These are phyloP conservation scores for Leptinotarsa lineolata DNA, from an alignment of 1,140 invertebrate genomes.

Conservation along the genomic window DNA sequence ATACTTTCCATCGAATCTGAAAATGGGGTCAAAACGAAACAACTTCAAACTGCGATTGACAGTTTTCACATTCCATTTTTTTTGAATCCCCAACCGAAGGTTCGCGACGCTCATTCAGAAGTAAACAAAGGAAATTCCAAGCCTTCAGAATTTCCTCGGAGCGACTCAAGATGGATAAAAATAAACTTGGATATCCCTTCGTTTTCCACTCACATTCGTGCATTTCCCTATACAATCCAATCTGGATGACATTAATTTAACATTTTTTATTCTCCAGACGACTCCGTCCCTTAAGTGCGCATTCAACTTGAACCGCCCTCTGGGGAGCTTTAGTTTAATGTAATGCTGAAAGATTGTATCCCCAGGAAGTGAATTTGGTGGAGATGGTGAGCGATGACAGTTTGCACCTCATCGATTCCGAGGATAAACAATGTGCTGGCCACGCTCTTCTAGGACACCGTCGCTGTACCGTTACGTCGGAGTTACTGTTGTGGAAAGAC, in stretches of 20 bases:
- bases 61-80: no score
- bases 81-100: no score
- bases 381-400: constrained; percentile 12
- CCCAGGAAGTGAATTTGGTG: constrained; percentile 16
- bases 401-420: constrained; percentile 19
- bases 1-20: no score
- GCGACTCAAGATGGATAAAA: background rate
- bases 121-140: no score
- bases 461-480: no score
- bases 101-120: no score
- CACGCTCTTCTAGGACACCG: background rate
- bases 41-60: no score
- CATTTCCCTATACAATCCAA: constrained; percentile 7
- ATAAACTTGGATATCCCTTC: background rate
- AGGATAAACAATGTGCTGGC: constrained; percentile 17
- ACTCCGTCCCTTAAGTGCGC: background rate
- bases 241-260: constrained; percentile 15
- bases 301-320: constrained; percentile 16
- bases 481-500: no score
- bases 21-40: no score
- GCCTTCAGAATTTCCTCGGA: background rate
- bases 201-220: background rate
- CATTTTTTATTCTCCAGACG: constrained; percentile 5
- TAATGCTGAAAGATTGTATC: constrained; percentile 13
- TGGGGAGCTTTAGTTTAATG: constrained; percentile 15